These are phyloP conservation scores for Hedychridium roseum DNA, from an alignment of 2,888 invertebrate genomes.

Conservation along the genomic window DNA sequence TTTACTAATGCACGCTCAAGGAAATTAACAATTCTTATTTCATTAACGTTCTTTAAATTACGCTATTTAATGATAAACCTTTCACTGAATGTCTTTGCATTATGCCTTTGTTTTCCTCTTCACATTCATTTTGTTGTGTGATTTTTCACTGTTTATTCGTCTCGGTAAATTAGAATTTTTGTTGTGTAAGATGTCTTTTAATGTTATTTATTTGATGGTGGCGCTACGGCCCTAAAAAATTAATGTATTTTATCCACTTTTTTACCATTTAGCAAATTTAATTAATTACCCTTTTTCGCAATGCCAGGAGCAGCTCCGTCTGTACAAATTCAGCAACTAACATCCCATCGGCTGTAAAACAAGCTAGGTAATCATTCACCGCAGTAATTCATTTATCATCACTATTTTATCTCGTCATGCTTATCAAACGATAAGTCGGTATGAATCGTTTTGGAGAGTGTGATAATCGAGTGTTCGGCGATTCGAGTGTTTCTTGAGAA, in stretches of 20 bases:
- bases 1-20: background rate
- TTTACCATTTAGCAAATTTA: too few relatives aligned
- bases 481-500: too few relatives aligned
- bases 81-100: background rate
- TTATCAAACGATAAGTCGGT: background rate
- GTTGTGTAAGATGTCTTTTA: conserved; percentile 1
- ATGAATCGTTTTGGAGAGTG: background rate
- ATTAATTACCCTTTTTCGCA: conserved; percentile 27
- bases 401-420: conserved; percentile 2
- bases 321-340: conserved; percentile 62
- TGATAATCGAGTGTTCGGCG: background rate
- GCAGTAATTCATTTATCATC: conserved; percentile 16
- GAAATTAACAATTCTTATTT: too few relatives aligned
- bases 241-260: too few relatives aligned
- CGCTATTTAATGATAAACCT: too few relatives aligned
- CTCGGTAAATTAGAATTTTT: too few relatives aligned
- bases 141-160: background rate
- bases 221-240: too few relatives aligned
- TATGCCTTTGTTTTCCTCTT: background rate
- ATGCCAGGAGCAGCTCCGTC: conserved; percentile 58
- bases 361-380: conserved; percentile 57
- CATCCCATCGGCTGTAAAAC: conserved; percentile 60
- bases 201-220: too few relatives aligned
- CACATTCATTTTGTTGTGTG: background rate
- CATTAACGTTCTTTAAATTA: too few relatives aligned